A percentile compares a stretch with the other conserved stretches of the same genome.
phyloP scores from a whole-genome alignment of 2,797 vertebrate genomes.

The Balearica regulorum region DNA sequence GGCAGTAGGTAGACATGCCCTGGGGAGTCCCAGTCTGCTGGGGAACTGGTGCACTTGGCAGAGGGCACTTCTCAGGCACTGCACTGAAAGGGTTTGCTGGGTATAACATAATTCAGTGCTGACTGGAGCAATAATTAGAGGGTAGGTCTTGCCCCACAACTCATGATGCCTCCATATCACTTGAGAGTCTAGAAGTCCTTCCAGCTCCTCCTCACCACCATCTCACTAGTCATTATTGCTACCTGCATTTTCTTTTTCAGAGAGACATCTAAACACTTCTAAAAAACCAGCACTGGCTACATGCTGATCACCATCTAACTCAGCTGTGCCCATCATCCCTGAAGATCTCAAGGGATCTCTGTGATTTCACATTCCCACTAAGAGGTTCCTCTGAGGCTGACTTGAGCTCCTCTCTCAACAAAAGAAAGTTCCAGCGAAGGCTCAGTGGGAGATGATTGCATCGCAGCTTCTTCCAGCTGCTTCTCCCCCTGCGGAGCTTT shows the following conservation, averaged over 20 bases:
- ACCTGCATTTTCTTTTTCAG: neutral
- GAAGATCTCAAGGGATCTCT: neutral
- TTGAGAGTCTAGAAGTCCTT: neutral
- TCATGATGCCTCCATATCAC: neutral
- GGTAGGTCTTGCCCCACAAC: neutral
- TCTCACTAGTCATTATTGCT: neutral
- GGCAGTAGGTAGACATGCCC: neutral
- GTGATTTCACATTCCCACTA: constrained; percentile 3
- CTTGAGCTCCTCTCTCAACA: neutral
- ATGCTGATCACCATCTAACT: neutral
- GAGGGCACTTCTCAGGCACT: neutral
- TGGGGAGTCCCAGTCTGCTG: neutral
- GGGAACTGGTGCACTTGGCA: neutral
- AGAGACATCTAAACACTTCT: neutral
- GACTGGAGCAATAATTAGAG: neutral
- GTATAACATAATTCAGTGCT: neutral
- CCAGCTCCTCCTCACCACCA: neutral
- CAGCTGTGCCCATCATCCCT: neutral
- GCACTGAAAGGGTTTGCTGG: neutral
- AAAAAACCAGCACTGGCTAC: neutral
- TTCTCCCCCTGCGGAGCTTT: neutral
- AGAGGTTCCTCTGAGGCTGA: neutral
- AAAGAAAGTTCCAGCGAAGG: constrained; percentile 3
- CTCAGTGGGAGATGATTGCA: neutral
- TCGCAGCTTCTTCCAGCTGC: neutral